Conservation (phyloP, 2,888 invertebrate genomes). For the Tortrix viridana region DNA sequence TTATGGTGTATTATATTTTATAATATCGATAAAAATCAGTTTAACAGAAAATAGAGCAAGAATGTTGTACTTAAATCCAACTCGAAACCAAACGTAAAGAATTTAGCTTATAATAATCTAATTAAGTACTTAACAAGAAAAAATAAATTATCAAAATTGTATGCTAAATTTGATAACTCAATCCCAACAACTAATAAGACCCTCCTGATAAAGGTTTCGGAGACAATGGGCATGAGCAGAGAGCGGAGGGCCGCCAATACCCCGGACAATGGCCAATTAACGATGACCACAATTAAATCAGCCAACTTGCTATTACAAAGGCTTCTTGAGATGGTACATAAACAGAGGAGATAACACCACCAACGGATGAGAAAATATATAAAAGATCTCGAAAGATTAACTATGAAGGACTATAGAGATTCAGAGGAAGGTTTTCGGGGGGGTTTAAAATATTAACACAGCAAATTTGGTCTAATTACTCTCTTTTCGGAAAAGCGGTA, state of each 20-base stretch:
- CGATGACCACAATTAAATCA: constrained; percentile 71
- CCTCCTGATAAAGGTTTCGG: constrained; percentile 43
- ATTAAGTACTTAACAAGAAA: not conserved
- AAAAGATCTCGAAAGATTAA: too few relatives aligned
- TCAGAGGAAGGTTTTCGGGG: too few relatives aligned
- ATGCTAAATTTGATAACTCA: constrained; percentile 29
- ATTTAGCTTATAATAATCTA: not conserved
- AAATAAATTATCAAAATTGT: not conserved
- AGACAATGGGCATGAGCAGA: constrained; percentile 57
- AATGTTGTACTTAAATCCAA: too few relatives aligned
- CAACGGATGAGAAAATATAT: not conserved
- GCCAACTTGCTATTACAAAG: constrained; percentile 54
- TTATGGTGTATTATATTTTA: not conserved
- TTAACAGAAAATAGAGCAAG: too few relatives aligned
- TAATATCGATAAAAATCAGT: not conserved
- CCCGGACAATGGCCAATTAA: constrained; percentile 73
- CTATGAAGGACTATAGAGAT: not conserved
- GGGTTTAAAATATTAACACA: too few relatives aligned
- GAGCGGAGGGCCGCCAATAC: constrained; percentile 62
- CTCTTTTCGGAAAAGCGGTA: too few relatives aligned
- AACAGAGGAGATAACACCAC: constrained; percentile 49
- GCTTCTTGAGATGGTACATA: constrained; percentile 47
- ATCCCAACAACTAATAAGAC: constrained; percentile 35
- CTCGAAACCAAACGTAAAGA: not conserved
- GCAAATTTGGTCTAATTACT: too few relatives aligned